Evolutionary conservation across 2,888 invertebrate genomes (phyloP).

Genomic region (Folsomia candida): DNA sequence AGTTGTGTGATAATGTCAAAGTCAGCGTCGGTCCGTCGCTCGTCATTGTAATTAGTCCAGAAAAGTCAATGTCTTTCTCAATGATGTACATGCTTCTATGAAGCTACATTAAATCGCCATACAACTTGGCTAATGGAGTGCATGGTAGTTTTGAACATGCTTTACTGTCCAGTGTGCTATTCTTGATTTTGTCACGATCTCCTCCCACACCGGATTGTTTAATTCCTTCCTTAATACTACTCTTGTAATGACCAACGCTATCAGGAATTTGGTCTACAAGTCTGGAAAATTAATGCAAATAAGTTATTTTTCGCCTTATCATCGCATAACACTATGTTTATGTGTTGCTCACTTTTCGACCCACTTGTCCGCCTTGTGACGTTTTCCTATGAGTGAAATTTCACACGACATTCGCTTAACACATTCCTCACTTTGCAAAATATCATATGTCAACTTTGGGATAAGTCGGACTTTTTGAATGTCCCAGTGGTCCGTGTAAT

Average conservation of each 20-base stretch:
- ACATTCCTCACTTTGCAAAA: not conserved
- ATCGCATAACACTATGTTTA: not conserved
- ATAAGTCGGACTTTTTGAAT: not conserved
- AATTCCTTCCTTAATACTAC: not conserved
- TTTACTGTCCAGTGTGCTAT: no score
- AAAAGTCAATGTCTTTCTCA: no score
- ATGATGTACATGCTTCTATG: no score
- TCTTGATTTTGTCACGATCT: no score
- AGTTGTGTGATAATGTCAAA: no score
- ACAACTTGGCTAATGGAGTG: not conserved
- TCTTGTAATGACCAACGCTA: no score
- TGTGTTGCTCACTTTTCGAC: not conserved
- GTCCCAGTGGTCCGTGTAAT: no score
- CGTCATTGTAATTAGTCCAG: no score
- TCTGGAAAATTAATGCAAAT: not conserved
- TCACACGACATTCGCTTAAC: not conserved
- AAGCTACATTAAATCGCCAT: no score
- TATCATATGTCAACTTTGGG: not conserved
- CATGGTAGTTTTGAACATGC: not conserved
- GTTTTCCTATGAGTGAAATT: no score
- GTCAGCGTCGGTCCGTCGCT: no score
- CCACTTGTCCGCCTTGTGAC: not conserved
- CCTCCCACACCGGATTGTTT: no score
- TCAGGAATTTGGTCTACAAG: not conserved
- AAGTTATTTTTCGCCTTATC: not conserved